phyloP scores from a whole-genome alignment of 2,888 invertebrate genomes.

The Rhagophthalmus giganteus region DNA sequence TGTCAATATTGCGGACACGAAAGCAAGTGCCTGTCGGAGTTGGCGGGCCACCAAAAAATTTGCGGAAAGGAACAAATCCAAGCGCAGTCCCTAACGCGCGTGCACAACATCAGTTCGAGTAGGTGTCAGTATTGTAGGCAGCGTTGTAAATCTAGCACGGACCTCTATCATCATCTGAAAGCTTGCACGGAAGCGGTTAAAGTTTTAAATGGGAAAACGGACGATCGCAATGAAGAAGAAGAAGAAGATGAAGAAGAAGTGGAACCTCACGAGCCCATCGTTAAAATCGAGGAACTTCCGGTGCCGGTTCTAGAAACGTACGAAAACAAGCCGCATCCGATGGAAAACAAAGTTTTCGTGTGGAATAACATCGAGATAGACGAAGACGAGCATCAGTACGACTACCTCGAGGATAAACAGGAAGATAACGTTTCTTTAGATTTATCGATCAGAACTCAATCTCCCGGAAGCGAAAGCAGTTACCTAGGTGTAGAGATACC shows the following conservation, averaged over 20 bases:
- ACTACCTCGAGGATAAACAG: conserved; percentile 49
- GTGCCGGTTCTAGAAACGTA: conserved; percentile 2
- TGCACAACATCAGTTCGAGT: conserved; percentile 66
- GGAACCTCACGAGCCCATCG: conserved; percentile 19
- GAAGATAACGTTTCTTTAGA: conserved; percentile 52
- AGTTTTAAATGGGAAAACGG: conserved; percentile 33
- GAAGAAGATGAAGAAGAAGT: conserved; percentile 49
- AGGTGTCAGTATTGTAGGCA: conserved; percentile 86
- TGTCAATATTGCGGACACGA: conserved; percentile 74
- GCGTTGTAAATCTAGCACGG: conserved; percentile 82
- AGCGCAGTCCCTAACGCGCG: conserved; percentile 43
- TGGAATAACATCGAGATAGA: conserved; percentile 70
- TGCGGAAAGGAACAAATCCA: conserved; percentile 59
- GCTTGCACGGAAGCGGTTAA: conserved; percentile 66
- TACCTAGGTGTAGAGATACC: conserved; percentile 40
- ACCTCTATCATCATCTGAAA: conserved; percentile 74
- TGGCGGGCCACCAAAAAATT: conserved; percentile 75
- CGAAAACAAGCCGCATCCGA: conserved; percentile 66
- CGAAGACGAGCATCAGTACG: conserved; percentile 46
- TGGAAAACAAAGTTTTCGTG: conserved; percentile 80
- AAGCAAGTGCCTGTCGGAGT: conserved; percentile 80
- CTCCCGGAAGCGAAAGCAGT: conserved; percentile 51
- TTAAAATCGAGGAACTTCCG: conserved; percentile 39
- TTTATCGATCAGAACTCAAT: conserved; percentile 51
- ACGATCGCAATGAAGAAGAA: conserved; percentile 50